A percentile compares a stretch with the other conserved stretches of the same genome.
Evolutionary conservation across 2,888 invertebrate species (phyloP).

Genomic region (Oscheius sp.): DNA sequence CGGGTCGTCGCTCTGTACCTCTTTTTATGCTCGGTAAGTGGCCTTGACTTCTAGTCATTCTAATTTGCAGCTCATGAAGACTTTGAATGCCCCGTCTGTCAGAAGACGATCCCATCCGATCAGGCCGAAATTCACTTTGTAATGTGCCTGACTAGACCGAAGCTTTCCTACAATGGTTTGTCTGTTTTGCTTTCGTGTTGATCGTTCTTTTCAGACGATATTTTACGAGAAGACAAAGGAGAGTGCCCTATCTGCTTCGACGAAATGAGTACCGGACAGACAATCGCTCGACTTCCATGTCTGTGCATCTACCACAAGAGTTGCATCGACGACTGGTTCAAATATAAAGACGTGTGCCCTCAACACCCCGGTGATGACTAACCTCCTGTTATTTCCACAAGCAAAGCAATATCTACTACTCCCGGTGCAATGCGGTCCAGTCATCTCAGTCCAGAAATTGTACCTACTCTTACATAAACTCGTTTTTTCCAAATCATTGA

Average conservation of each 20-base stretch:
- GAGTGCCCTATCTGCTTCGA: slow-evolving; percentile 99
- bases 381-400: not conserved
- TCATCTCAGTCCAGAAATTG: not conserved
- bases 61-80: slow-evolving; percentile 78
- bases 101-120: slow-evolving; percentile 96
- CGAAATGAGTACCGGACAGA: slow-evolving; percentile 92
- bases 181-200: slow-evolving; percentile 53
- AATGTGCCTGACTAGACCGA: slow-evolving; percentile 98
- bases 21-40: slow-evolving; percentile 54
- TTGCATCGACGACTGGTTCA: slow-evolving; percentile 99
- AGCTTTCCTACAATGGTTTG: slow-evolving; percentile 97
- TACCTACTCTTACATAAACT: not conserved
- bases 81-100: slow-evolving; percentile 98
- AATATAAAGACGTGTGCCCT: slow-evolving; percentile 97
- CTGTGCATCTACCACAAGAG: slow-evolving; percentile 99
- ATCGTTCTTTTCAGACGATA: slow-evolving; percentile 85
- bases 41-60: not conserved
- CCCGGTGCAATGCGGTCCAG: slow-evolving; percentile 2
- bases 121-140: slow-evolving; percentile 99
- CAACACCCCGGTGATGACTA: slow-evolving; percentile 91
- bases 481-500: not conserved
- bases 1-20: slow-evolving; percentile 51
- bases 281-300: slow-evolving; percentile 97
- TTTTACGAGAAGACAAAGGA: slow-evolving; percentile 93
- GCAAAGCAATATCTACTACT: slow-evolving; percentile 1